A percentile compares a stretch with the other conserved stretches of the same genome.
Evolutionary conservation across 1,140 invertebrate species (phyloP).

Genomic region (Bemisia tabaci): DNA sequence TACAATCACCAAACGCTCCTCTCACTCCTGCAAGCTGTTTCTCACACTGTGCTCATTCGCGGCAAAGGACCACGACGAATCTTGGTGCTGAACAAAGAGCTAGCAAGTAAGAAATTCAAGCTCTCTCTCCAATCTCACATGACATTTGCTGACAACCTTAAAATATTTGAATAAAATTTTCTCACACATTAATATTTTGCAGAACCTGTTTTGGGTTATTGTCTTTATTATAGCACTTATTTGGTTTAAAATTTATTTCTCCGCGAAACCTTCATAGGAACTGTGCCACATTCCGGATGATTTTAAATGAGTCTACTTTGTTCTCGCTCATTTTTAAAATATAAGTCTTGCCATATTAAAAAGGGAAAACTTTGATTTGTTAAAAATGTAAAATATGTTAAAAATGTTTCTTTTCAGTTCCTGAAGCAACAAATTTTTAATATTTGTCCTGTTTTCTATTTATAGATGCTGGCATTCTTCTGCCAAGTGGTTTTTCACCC

Average conservation of each 20-base stretch:
- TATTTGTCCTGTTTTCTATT: slow-evolving; percentile 11
- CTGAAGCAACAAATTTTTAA: too few relatives aligned
- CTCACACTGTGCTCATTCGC: slow-evolving; percentile 38
- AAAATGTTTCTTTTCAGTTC: too few relatives aligned
- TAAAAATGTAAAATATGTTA: too few relatives aligned
- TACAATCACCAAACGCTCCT: slow-evolving; percentile 39
- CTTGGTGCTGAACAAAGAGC: slow-evolving; percentile 33
- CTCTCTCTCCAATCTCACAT: slow-evolving; percentile 1
- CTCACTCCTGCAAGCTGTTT: slow-evolving; percentile 39
- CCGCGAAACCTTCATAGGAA: slow-evolving; percentile 1
- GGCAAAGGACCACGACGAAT: slow-evolving; percentile 30
- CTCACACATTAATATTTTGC: not conserved
- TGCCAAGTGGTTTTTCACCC: slow-evolving; percentile 20
- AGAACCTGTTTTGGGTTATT: not conserved
- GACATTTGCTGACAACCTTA: not conserved
- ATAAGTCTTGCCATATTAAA: too few relatives aligned
- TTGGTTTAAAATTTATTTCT: slow-evolving; percentile 2
- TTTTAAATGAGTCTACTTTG: too few relatives aligned
- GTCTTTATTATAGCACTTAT: not conserved
- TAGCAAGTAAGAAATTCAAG: slow-evolving; percentile 31
- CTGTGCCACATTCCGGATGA: not conserved
- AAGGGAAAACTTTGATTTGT: too few relatives aligned
- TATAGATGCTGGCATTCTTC: slow-evolving; percentile 27
- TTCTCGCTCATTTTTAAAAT: too few relatives aligned
- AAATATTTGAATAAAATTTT: not conserved